Percentiles rank a stretch among this genome's conserved stretches.
These are phyloP conservation scores for Antheraea pernyi DNA, from an alignment of 1,140 invertebrate genomes.

Conservation along the genomic window DNA sequence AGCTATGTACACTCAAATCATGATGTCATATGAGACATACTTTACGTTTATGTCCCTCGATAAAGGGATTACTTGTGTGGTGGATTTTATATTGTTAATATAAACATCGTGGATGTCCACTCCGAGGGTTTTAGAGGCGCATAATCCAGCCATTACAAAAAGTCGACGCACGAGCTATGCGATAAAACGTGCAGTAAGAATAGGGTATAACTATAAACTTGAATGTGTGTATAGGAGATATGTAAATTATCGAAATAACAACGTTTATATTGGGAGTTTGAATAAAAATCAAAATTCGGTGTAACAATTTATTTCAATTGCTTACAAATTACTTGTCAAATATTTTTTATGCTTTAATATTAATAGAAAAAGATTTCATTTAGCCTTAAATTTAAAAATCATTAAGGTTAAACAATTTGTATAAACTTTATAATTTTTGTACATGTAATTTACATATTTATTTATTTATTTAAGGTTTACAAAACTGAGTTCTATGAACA, in stretches of 20 bases:
- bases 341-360: too few species aligned
- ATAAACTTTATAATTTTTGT: too few species aligned
- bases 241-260: neutral
- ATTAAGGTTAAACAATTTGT: too few species aligned
- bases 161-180: slow-evolving; percentile 36
- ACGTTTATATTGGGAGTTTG: too few species aligned
- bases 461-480: too few species aligned
- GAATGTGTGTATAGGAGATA: slow-evolving; percentile 30
- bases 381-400: too few species aligned
- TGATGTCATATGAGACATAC: slow-evolving; percentile 17
- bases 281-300: neutral
- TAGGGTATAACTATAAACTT: slow-evolving; percentile 32
- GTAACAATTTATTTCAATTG: neutral
- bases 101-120: slow-evolving; percentile 15
- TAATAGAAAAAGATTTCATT: too few species aligned
- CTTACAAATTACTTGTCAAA: too few species aligned
- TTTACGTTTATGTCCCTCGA: slow-evolving; percentile 27
- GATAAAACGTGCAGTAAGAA: slow-evolving; percentile 54
- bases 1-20: slow-evolving; percentile 16
- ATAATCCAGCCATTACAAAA: slow-evolving; percentile 50
- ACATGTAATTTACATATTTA: too few species aligned
- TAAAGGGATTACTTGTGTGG: slow-evolving; percentile 24
- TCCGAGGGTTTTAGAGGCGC: slow-evolving; percentile 36
- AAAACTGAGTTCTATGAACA: too few species aligned
- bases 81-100: neutral